A percentile compares a stretch with the other conserved stretches of the same genome.
These are phyloP conservation scores for Acropora yongei DNA, from an alignment of 64 coral and sea anemone species.

Conservation along the genomic window DNA sequence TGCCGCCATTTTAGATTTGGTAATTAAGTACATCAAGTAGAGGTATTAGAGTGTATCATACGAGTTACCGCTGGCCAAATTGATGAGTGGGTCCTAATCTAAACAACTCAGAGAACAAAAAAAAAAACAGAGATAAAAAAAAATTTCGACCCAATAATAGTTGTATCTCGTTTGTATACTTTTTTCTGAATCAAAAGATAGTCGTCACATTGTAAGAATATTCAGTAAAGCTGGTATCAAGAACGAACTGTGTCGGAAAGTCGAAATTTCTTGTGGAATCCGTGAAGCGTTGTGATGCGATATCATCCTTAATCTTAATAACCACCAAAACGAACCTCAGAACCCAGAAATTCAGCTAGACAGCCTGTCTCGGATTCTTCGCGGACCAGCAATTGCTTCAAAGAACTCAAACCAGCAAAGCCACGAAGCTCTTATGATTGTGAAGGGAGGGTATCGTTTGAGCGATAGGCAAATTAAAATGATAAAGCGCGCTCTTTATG, in stretches of 20 bases:
- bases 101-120: too few relatives aligned
- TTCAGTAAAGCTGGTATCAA: too few relatives aligned
- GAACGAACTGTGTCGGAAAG: not conserved
- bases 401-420: not conserved
- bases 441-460: not conserved
- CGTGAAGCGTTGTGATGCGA: not conserved
- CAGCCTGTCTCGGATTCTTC: not conserved
- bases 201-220: too few relatives aligned
- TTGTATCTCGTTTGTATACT: too few relatives aligned
- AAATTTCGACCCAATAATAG: too few relatives aligned
- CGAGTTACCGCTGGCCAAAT: too few relatives aligned
- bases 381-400: not conserved
- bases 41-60: too few relatives aligned
- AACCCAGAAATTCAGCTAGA: not conserved
- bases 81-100: too few relatives aligned
- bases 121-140: too few relatives aligned
- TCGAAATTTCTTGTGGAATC: not conserved
- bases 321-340: not conserved
- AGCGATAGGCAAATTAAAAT: not conserved
- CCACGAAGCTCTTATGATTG: not conserved
- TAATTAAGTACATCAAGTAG: not conserved
- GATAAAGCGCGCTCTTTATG: not conserved
- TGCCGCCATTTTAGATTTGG: conserved; percentile 32
- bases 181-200: too few relatives aligned
- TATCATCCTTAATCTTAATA: not conserved